A percentile compares a stretch with the other conserved stretches of the same genome.
These are phyloP conservation scores for Synchiropus splendidus DNA, from an alignment of 2,113 vertebrate species.

Conservation along the genomic window DNA sequence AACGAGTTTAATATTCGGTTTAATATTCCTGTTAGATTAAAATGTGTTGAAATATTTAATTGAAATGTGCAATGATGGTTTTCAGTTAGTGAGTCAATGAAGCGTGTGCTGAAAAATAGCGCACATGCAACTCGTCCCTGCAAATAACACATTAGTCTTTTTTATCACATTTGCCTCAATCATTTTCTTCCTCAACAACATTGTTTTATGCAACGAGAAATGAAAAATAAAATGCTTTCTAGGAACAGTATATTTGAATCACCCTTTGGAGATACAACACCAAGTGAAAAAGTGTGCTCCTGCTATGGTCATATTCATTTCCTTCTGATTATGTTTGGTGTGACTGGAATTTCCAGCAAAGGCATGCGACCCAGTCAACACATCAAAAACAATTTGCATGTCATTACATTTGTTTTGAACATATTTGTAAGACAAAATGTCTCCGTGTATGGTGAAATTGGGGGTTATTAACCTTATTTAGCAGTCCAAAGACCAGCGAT, in stretches of 20 bases:
- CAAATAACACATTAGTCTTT: conserved; percentile 26
- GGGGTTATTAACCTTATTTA: conserved; percentile 63
- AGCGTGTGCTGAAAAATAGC: conserved; percentile 25
- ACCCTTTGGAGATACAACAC: conserved; percentile 14
- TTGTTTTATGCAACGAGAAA: conserved; percentile 18
- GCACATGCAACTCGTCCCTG: conserved; percentile 11
- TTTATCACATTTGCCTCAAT: conserved; percentile 39
- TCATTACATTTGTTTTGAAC: conserved; percentile 75
- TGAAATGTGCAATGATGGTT: too few species aligned
- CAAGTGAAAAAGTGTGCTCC: conserved; percentile 30
- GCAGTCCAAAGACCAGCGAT: conserved; percentile 32
- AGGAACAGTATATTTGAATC: conserved; percentile 18
- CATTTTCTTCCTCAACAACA: conserved; percentile 23
- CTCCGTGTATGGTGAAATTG: conserved; percentile 46
- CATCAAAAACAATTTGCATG: conserved; percentile 72
- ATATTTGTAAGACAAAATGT: conserved; percentile 69
- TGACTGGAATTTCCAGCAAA: conserved; percentile 60
- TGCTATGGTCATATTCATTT: conserved; percentile 58
- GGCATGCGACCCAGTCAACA: conserved; percentile 33
- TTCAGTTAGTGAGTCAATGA: conserved; percentile 19
- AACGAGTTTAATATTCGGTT: too few species aligned
- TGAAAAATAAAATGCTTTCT: conserved; percentile 10
- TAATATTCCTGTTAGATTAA: too few species aligned
- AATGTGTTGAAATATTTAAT: too few species aligned
- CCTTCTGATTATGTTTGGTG: conserved; percentile 58